phyloP scores from a whole-genome alignment of 2,888 invertebrate species.

The Smittia sp. region DNA sequence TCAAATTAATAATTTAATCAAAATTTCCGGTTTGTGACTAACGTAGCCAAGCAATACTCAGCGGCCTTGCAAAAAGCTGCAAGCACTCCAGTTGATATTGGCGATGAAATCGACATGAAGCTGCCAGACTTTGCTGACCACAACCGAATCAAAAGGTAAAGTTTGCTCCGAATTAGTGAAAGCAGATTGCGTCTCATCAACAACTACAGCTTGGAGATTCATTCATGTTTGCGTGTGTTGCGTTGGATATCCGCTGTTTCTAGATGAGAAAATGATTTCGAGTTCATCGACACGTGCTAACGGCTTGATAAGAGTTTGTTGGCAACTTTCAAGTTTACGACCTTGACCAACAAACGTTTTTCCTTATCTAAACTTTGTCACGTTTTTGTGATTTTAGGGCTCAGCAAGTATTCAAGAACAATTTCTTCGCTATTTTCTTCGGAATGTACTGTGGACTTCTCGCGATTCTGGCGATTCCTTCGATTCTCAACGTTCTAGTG shows the following conservation, averaged over 20 bases:
- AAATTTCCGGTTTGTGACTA: neutral
- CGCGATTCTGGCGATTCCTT: conserved; percentile 70
- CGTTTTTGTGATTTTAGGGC: conserved; percentile 58
- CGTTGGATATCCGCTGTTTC: no score
- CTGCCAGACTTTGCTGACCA: conserved; percentile 35
- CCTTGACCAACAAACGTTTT: conserved; percentile 3
- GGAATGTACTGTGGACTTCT: conserved; percentile 75
- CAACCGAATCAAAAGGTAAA: conserved; percentile 23
- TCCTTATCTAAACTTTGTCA: no score
- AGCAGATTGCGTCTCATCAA: no score
- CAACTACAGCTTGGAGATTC: no score
- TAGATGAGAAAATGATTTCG: neutral
- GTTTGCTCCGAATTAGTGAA: neutral
- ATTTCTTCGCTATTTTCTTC: conserved; percentile 67
- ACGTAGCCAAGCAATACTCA: conserved; percentile 12
- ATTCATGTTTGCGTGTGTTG: no score
- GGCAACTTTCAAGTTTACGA: neutral
- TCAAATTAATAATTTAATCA: conserved; percentile 1
- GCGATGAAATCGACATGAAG: conserved; percentile 24
- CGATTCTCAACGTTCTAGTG: conserved; percentile 68
- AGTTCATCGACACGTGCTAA: neutral
- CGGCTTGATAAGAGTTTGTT: neutral
- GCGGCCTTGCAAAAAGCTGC: conserved; percentile 7
- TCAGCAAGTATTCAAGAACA: conserved; percentile 67
- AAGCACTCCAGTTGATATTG: conserved; percentile 21